These are phyloP conservation scores for Lomographa bimaculata DNA, from an alignment of 2,888 invertebrate genomes.

Conservation along the genomic window DNA sequence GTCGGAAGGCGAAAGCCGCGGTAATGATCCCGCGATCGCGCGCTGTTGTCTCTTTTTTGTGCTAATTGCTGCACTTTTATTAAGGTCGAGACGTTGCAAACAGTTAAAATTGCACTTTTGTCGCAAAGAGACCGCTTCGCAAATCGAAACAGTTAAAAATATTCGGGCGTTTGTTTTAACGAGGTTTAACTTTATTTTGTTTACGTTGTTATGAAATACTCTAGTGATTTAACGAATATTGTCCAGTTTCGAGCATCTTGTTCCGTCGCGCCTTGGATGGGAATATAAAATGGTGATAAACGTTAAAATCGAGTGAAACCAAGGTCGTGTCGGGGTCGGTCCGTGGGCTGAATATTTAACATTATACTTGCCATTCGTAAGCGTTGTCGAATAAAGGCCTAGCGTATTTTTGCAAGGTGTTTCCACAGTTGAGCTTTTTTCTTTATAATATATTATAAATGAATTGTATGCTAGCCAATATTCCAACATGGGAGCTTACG, in stretches of 20 bases:
- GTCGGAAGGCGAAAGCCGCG: conserved; percentile 44
- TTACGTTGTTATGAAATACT: no score
- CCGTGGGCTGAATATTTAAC: conserved; percentile 50
- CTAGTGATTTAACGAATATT: no score
- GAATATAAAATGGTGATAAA: conserved; percentile 53
- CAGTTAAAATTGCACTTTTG: conserved; percentile 53
- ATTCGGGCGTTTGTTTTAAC: conserved; percentile 25
- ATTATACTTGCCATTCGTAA: conserved; percentile 26
- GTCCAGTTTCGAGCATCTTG: no score
- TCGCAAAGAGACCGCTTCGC: conserved; percentile 34
- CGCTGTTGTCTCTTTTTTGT: conserved; percentile 52
- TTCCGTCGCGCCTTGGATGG: no score
- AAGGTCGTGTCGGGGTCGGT: conserved; percentile 49
- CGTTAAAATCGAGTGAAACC: conserved; percentile 55
- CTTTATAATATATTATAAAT: conserved; percentile 29
- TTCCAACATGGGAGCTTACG: conserved; percentile 2
- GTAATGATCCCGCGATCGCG: conserved; percentile 51
- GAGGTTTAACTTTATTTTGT: conserved; percentile 3
- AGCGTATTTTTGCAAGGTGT: conserved; percentile 42
- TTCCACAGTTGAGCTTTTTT: conserved; percentile 42
- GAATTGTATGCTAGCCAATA: no score
- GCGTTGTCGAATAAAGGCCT: conserved; percentile 5
- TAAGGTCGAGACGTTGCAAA: conserved; percentile 57
- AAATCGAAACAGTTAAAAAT: conserved; percentile 30
- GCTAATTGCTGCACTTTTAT: conserved; percentile 65